Conservation (phyloP, 2,888 invertebrate genomes). For the Antheraea assamensis region DNA sequence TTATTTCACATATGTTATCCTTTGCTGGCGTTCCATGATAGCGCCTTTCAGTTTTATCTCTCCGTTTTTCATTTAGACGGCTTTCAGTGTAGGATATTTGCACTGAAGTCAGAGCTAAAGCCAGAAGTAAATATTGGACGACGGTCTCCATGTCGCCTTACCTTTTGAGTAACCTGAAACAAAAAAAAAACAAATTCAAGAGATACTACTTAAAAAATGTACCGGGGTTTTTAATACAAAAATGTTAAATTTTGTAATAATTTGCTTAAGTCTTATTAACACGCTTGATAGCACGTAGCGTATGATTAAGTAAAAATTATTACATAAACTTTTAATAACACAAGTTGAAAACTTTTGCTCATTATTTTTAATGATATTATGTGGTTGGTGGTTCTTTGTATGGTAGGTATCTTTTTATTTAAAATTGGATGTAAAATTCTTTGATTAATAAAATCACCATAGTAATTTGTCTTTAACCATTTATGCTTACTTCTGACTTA, state of each 20-base stretch:
- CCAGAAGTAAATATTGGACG: slow-evolving; percentile 77
- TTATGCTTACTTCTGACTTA: no score
- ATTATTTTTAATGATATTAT: background rate
- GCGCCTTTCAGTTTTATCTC: slow-evolving; percentile 76
- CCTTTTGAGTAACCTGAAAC: slow-evolving; percentile 65
- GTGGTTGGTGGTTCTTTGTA: background rate
- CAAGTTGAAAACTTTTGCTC: background rate
- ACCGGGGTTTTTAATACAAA: background rate
- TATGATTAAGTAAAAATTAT: background rate
- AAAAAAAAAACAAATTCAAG: slow-evolving; percentile 48
- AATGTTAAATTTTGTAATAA: background rate
- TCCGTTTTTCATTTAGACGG: slow-evolving; percentile 79
- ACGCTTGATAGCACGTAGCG: background rate
- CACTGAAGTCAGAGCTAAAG: slow-evolving; percentile 76
- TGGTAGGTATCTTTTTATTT: background rate
- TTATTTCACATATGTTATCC: slow-evolving; percentile 83
- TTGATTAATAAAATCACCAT: background rate
- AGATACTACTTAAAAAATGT: slow-evolving; percentile 18
- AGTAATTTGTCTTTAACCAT: background rate
- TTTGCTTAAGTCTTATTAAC: background rate
- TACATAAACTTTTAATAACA: background rate
- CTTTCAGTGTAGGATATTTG: slow-evolving; percentile 80
- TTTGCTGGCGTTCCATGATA: slow-evolving; percentile 65
- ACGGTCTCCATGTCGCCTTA: slow-evolving; percentile 67
- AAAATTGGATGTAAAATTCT: background rate